phyloP scores from a whole-genome alignment of 2,888 invertebrate genomes.

The Pseudococcus longispinus region DNA sequence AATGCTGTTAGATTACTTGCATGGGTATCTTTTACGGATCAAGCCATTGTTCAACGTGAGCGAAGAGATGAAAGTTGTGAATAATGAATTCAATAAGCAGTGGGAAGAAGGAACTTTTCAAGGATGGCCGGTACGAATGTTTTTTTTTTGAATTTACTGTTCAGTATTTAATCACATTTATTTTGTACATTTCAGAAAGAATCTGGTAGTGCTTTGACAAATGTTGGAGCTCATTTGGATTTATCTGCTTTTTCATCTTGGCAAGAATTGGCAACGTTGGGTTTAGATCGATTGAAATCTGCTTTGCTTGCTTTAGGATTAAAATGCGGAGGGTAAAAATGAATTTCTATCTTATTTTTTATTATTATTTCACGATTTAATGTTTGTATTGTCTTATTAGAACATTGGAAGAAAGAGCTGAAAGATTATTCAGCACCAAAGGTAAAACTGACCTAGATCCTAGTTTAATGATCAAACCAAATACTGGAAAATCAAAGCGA shows the following conservation, averaged over 20 bases:
- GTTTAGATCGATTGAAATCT: conserved; percentile 95
- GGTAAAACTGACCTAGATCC: conserved; percentile 93
- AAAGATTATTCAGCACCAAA: conserved; percentile 94
- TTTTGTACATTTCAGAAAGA: conserved; percentile 72
- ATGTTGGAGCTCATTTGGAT: conserved; percentile 95
- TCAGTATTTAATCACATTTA: neutral
- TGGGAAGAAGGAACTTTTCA: conserved; percentile 91
- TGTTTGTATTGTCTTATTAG: conserved; percentile 60
- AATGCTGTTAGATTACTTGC: conserved; percentile 82
- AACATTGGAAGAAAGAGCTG: conserved; percentile 95
- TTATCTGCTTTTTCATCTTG: conserved; percentile 97
- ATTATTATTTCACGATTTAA: neutral
- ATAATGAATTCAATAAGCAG: conserved; percentile 80
- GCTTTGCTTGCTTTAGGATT: conserved; percentile 94
- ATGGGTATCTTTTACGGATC: conserved; percentile 81
- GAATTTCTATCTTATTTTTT: conserved; percentile 60
- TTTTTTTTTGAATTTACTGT: neutral
- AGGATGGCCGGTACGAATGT: conserved; percentile 77
- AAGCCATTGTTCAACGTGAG: conserved; percentile 86
- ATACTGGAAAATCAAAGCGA: conserved; percentile 73
- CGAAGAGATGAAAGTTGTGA: conserved; percentile 78
- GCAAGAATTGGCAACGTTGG: conserved; percentile 96
- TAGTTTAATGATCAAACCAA: conserved; percentile 88
- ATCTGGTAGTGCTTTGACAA: conserved; percentile 88
- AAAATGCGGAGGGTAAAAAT: conserved; percentile 82